Evolutionary conservation across 2,797 vertebrate genomes (phyloP).

Genomic region (Adrianichthys oophorus): DNA sequence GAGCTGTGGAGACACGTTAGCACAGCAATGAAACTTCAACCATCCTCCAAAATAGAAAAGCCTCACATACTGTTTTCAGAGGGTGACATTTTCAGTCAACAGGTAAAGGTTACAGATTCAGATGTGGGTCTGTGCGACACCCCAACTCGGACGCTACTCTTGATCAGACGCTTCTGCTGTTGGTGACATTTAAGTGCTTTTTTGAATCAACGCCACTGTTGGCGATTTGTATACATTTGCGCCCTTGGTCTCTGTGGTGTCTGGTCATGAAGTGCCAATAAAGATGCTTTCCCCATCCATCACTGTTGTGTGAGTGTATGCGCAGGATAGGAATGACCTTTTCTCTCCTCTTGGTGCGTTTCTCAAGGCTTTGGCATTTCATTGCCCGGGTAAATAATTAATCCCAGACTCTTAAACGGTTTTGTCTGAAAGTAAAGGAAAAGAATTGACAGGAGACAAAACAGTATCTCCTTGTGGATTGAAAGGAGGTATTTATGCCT

Average conservation of each 20-base stretch:
- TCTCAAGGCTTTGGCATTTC: slow-evolving; percentile 75
- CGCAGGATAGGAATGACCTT: slow-evolving; percentile 70
- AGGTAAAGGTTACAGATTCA: slow-evolving; percentile 21
- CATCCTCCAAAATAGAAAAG: not conserved
- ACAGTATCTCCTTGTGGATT: slow-evolving; percentile 39
- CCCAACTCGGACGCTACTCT: slow-evolving; percentile 13
- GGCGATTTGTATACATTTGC: slow-evolving; percentile 27
- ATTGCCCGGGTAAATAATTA: slow-evolving; percentile 80
- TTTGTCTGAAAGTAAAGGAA: slow-evolving; percentile 55
- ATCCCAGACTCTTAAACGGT: slow-evolving; percentile 65
- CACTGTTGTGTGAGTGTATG: slow-evolving; percentile 28
- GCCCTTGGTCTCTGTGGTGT: slow-evolving; percentile 48
- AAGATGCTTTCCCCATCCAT: slow-evolving; percentile 68
- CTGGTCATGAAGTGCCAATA: slow-evolving; percentile 54
- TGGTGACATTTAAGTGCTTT: slow-evolving; percentile 43
- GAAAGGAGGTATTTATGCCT: slow-evolving; percentile 24
- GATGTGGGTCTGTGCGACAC: not conserved
- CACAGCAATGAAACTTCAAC: slow-evolving; percentile 40
- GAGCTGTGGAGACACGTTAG: slow-evolving; percentile 62
- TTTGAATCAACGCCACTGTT: slow-evolving; percentile 43
- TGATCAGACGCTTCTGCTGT: slow-evolving; percentile 32
- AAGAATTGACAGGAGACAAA: slow-evolving; percentile 50
- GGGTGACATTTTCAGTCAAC: slow-evolving; percentile 13
- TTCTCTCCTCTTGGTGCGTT: slow-evolving; percentile 63
- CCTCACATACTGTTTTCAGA: not conserved